Conservation (phyloP, 2,888 invertebrate genomes). For the Schrankia costaestrigalis region DNA sequence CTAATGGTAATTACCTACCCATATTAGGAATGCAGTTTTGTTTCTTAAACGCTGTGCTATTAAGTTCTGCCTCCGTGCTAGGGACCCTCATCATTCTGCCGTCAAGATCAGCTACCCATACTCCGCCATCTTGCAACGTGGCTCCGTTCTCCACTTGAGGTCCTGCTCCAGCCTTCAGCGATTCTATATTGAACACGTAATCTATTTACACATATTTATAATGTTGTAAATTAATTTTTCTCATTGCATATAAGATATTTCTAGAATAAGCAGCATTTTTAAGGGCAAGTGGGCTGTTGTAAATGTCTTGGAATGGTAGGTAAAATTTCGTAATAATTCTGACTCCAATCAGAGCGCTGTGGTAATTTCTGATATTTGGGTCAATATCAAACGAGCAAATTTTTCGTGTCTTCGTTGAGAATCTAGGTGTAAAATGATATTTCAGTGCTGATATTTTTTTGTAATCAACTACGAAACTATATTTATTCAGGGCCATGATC, state of each 20-base stretch:
- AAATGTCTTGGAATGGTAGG: too few species aligned
- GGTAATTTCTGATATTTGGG: too few species aligned
- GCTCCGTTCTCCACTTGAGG: conserved; percentile 65
- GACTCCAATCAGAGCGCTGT: too few species aligned
- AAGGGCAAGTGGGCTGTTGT: too few species aligned
- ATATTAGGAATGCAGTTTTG: conserved; percentile 64
- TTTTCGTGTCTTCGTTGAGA: too few species aligned
- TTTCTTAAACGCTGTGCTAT: conserved; percentile 50
- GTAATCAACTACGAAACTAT: too few species aligned
- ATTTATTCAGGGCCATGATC: too few species aligned
- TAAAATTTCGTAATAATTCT: too few species aligned
- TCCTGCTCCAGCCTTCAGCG: conserved; percentile 62
- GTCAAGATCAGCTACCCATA: conserved; percentile 65
- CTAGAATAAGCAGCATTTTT: too few species aligned
- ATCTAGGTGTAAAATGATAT: too few species aligned
- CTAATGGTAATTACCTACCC: conserved; percentile 39
- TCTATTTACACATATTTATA: conserved; percentile 6
- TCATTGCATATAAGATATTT: neutral
- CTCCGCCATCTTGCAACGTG: conserved; percentile 69
- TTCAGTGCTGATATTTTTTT: too few species aligned
- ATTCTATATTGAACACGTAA: conserved; percentile 40
- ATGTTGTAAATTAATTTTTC: neutral
- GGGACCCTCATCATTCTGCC: conserved; percentile 58
- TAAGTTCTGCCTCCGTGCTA: conserved; percentile 51
- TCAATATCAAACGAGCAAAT: too few species aligned